Evolutionary conservation across 2,888 invertebrate genomes (phyloP), one percentile per base, ranked within the genome.

Genomic region (Pilophorus perplexus): DNA sequence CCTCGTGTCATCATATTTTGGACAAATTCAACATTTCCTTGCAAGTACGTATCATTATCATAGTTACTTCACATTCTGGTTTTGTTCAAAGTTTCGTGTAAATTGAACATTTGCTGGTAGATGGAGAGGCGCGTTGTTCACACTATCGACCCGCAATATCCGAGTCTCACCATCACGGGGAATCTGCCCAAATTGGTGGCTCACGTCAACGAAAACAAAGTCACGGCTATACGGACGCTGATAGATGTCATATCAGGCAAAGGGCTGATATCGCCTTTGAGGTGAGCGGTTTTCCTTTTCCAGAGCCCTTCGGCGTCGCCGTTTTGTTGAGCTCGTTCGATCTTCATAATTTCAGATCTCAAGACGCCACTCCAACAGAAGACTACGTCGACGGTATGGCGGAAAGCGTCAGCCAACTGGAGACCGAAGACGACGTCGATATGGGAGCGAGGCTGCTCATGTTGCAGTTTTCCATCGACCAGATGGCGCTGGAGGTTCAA

Each of bases 161-260:
- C 96, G 1, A 86, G 87, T 68, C 80, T 90, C 23, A 89, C 89
- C 40, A 78, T 95, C 40, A 85, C 88, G 71, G 95, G 93, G 50
- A 90, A 89, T 70, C 80, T 96, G 72, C 94, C 95, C 0, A 86
- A 89, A 76, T 81, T 96, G 16, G 88, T 91, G 33, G 89, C 89
- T 57, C 96, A 96, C 78, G 82, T 96, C 48, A 93, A 91, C 79
- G 95, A 96, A 77, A 86, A 87, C 73, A 96, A 96, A 81, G 87
- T 96, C 14, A 79, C 81, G 10, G 83, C 86, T 0, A 80, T 87
- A 23, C 76, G 83, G 50, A 80, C 83, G 66, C 81, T 88, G 73
- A 76, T 81, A 37, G 79, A 81, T 66, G 76, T 77, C 3, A 74
- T 81, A 12, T 72, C 78, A 2, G 74, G 73, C 12, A 72, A 77